Conservation (phyloP, 2,888 invertebrate species). For the Leptinotarsa haldemani region DNA sequence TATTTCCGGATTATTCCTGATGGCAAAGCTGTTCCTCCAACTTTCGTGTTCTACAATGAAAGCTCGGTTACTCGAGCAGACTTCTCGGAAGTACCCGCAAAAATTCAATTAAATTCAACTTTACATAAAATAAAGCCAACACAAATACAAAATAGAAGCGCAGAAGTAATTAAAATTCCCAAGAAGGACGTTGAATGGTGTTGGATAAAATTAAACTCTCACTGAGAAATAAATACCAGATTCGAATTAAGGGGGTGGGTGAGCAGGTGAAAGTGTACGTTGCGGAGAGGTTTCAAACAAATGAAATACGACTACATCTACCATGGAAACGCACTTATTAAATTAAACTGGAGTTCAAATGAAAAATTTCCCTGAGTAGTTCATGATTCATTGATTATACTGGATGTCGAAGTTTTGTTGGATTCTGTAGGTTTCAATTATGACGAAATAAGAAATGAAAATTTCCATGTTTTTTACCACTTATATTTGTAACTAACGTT, state of each 20-base stretch:
- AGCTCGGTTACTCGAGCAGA: slow-evolving; percentile 19
- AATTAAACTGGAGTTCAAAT: background rate
- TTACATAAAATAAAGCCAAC: slow-evolving; percentile 56
- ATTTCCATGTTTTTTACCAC: too few relatives aligned
- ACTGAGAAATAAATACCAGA: slow-evolving; percentile 62
- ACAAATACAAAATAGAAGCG: slow-evolving; percentile 60
- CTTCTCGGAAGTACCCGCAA: slow-evolving; percentile 40
- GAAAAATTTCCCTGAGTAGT: slow-evolving; percentile 10
- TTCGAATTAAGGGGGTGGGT: slow-evolving; percentile 55
- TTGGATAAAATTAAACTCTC: slow-evolving; percentile 62
- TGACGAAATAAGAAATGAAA: too few relatives aligned
- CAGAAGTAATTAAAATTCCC: slow-evolving; percentile 64
- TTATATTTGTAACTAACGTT: too few relatives aligned
- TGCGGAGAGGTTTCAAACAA: slow-evolving; percentile 27
- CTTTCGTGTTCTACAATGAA: background rate
- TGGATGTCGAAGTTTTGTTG: background rate
- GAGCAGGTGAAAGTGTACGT: slow-evolving; percentile 22
- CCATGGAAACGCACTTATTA: slow-evolving; percentile 15
- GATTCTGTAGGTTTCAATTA: background rate
- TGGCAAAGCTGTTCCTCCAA: background rate
- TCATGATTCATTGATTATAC: background rate
- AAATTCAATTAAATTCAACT: slow-evolving; percentile 55
- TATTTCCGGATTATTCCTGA: background rate
- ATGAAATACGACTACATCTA: slow-evolving; percentile 26
- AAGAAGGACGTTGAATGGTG: slow-evolving; percentile 61